Evolutionary conservation across 2,113 vertebrate genomes (phyloP).

Genomic region (Calyptomena viridis): DNA sequence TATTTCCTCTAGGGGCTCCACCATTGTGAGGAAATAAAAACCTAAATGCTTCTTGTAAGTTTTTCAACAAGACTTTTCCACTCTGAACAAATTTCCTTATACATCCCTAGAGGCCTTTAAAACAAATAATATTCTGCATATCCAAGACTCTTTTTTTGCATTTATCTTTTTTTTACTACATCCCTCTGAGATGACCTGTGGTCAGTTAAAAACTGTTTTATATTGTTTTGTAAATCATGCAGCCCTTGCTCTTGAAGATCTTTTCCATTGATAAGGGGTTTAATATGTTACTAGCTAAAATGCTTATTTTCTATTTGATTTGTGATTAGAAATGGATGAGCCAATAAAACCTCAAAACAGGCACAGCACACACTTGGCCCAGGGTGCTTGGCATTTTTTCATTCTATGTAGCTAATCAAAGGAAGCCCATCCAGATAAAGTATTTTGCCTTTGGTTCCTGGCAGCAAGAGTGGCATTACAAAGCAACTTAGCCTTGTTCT

Average conservation of each 20-base stretch:
- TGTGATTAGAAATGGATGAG: neutral
- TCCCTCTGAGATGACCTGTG: neutral
- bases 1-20: neutral
- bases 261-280: neutral
- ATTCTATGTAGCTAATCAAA: neutral
- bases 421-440: neutral
- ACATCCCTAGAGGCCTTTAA: neutral
- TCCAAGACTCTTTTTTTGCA: neutral
- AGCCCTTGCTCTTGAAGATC: neutral
- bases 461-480: neutral
- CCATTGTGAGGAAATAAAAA: neutral
- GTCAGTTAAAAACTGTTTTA: neutral
- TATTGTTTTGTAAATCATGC: neutral
- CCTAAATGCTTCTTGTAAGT: neutral
- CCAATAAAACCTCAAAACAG: neutral
- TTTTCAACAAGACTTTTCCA: neutral
- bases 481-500: neutral
- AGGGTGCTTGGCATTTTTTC: neutral
- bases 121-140: neutral
- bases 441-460: neutral
- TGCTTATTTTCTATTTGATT: constrained; percentile 6
- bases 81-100: constrained; percentile 2
- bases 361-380: neutral
- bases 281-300: neutral
- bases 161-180: neutral